Percentiles rank a stretch among this genome's conserved stretches.
Evolutionary conservation across 2,113 vertebrate species (phyloP).

Genomic region (Erinaceus europaeus): DNA sequence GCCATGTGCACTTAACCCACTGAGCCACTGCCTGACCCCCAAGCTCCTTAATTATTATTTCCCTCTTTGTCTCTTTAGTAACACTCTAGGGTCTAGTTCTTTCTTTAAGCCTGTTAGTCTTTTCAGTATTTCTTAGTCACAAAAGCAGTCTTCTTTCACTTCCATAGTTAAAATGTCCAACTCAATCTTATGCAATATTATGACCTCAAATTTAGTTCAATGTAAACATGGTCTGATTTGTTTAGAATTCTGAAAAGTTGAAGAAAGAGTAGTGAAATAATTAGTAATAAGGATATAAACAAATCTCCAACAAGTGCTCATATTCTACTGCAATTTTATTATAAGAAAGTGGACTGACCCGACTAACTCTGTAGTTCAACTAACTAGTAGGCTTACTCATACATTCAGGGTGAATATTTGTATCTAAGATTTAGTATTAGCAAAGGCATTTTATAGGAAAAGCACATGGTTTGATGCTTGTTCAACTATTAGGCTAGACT

Average conservation of each 20-base stretch:
- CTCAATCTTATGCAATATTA: not conserved
- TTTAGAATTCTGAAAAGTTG: not conserved
- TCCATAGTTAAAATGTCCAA: not conserved
- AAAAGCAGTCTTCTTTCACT: not conserved
- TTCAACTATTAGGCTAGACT: not conserved
- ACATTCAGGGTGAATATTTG: no score
- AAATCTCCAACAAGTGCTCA: not conserved
- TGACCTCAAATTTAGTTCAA: not conserved
- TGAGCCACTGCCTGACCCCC: no score
- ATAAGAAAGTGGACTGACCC: not conserved
- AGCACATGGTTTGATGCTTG: not conserved
- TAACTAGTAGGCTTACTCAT: not conserved
- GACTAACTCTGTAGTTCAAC: no score
- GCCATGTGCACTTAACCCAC: no score
- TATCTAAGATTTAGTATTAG: no score
- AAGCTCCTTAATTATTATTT: not conserved
- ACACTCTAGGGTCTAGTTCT: not conserved
- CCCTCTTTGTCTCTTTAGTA: not conserved
- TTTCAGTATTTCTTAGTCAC: not conserved
- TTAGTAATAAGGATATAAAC: not conserved
- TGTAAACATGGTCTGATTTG: not conserved
- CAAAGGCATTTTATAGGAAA: not conserved
- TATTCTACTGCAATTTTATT: not conserved
- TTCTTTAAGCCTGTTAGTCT: not conserved
- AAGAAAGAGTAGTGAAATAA: not conserved